Evolutionary conservation across 92 coral and sea anemone species (phyloP), one percentile per base, ranked within the genome.

Genomic region (Bergia puertoricense): DNA sequence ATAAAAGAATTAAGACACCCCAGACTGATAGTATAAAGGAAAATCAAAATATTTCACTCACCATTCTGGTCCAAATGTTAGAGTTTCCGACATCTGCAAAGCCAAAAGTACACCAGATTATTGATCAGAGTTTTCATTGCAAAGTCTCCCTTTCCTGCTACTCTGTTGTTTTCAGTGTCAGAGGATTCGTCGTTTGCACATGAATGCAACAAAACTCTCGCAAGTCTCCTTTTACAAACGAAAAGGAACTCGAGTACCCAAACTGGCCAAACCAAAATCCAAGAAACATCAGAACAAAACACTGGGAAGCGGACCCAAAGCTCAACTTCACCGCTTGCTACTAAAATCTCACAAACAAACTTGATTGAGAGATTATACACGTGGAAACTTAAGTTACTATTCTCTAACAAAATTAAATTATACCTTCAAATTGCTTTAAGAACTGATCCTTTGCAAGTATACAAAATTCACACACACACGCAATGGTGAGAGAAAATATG

Each of bases 1-100:
- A 4, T 30, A n/a, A 10, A 8, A 13, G 42, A 45, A 79, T 14
- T 57, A 14, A 57, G 22, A 18, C 9, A 22, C 65, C 46, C 30
- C 13, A 39, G 39, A 42, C 16, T 83, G 54, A 14, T 14, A 69
- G 44, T 23, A 23, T 48, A 39, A 68, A 20, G 65, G 66, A 46
- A 82, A 69, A 81, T 74, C 72, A 84, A 54, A 48, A 50, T 57
- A 76, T 22, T 72, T 56, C 57, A 89, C 99, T 93, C 79, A 97
- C 99, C 99, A 97, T 77, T 97, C 98, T n/a, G 99, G 99, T 87
- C 99, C 99, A 93, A 97, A 97, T 23, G 98, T 95, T 79, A 97
- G 91, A 43, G 99, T 93, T 92, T 97, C 99, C 91, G 99, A 97
- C 99, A 97, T 97, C 81, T 88, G 91, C 89, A 94, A 30, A 30